Conservation (phyloP, 2,113 vertebrate species). For the Tamias sibiricus region DNA sequence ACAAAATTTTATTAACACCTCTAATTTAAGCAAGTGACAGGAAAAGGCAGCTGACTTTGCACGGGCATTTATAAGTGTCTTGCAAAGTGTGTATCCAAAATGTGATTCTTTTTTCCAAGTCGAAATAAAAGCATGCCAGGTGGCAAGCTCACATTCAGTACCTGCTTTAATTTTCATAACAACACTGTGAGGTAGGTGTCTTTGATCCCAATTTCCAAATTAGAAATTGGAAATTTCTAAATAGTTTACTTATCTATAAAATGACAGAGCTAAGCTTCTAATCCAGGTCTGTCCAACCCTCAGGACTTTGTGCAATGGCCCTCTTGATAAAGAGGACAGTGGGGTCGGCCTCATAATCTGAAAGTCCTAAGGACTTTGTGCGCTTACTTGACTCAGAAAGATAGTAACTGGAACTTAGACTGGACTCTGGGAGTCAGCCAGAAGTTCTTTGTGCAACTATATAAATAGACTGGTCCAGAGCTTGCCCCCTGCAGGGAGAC, state of each 20-base stretch:
- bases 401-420: not conserved
- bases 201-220: conserved; percentile 7
- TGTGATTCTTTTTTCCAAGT: not conserved
- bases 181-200: not conserved
- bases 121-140: not conserved
- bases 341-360: too few species aligned
- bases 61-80: not conserved
- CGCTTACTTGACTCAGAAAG: not conserved
- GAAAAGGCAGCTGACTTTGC: not conserved
- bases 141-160: not conserved
- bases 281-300: not conserved
- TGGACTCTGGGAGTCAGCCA: not conserved
- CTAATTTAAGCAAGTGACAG: not conserved
- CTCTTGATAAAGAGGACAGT: too few species aligned
- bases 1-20: not conserved
- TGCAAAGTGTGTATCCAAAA: not conserved
- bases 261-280: not conserved
- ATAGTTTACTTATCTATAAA: not conserved
- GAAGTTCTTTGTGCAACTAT: not conserved
- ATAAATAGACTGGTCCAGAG: not conserved
- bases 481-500: not conserved
- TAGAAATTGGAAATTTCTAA: not conserved
- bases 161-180: not conserved
- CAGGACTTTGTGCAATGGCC: too few species aligned
- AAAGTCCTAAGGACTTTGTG: not conserved